Percentiles rank a stretch among this genome's conserved stretches.
These are phyloP conservation scores for Vollenhovia emeryi DNA, from an alignment of 1,140 invertebrate genomes.

Conservation along the genomic window DNA sequence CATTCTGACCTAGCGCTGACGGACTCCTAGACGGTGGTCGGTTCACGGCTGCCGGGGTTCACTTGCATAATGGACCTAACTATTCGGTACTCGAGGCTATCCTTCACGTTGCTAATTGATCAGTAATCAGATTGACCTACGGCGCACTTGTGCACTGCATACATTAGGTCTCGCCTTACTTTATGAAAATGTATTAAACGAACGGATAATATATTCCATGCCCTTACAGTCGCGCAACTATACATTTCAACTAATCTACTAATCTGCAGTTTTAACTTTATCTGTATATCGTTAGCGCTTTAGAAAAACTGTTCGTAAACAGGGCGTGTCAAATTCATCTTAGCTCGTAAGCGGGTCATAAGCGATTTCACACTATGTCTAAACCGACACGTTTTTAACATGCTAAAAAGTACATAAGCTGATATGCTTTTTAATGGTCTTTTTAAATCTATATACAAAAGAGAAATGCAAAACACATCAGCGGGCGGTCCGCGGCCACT, in stretches of 20 bases:
- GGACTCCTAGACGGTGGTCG: conserved; percentile 32
- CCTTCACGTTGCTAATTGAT: conserved; percentile 47
- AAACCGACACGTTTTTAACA: conserved; percentile 24
- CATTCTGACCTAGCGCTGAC: conserved; percentile 46
- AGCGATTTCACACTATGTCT: conserved; percentile 45
- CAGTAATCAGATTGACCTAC: conserved; percentile 34
- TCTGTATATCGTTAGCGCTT: not conserved
- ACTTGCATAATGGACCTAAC: conserved; percentile 57
- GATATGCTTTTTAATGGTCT: conserved; percentile 27
- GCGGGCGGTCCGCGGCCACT: conserved; percentile 22
- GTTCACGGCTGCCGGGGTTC: conserved; percentile 11
- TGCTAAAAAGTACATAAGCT: conserved; percentile 19
- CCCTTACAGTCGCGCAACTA: not conserved
- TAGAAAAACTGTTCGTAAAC: conserved; percentile 21
- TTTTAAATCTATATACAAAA: conserved; percentile 33
- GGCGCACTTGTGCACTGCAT: not conserved
- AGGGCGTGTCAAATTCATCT: conserved; percentile 40
- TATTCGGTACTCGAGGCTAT: conserved; percentile 48
- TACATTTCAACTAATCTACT: not conserved
- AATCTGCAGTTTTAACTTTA: conserved; percentile 9
- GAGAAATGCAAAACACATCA: conserved; percentile 26
- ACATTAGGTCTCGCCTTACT: not conserved
- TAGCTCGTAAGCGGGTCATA: conserved; percentile 33
- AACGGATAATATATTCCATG: not conserved
- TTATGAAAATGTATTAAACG: conserved; percentile 6